Evolutionary conservation across 1,140 invertebrate species (phyloP), one percentile per base, ranked within the genome.

Genomic region (Colletes gigas): DNA sequence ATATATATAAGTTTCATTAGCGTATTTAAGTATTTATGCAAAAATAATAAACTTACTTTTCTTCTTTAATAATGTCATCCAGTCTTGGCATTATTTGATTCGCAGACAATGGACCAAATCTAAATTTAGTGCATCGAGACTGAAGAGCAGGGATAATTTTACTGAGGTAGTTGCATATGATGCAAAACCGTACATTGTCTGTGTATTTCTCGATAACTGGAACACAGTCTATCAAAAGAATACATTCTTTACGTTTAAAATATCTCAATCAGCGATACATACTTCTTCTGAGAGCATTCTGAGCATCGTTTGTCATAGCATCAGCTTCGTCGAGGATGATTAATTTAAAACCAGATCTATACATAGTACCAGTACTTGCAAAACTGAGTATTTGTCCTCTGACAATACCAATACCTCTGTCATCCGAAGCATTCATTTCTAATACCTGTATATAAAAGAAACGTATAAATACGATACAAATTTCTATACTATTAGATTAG

Each of bases 281-380:
- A 98, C 98, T 98, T 96, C 99, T 96, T 87, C 99, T 95, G 3
- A 99, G 94, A 50, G 99, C 99, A 96, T 99, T 99, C 93, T 99
- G 99, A 5, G 99, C 99, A 96, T 99, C 99, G 91, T 98, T 98
- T 4, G 99, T 99, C 99, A 99, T 99, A 3, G 99, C 98, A 95
- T 99, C 99, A 12, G 99, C 99, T 95, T 99, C 99, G 95, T 99
- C 99, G 14, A 99, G 93, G 86, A 99, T 99, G 62, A 99, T 98
- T 15, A 99, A 94, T 93, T 99, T 99, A 84, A 98, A 98, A 5
- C 97, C 97, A 72, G 96, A 96, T 93, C 96, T 98, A 90, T 99
- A 99, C 88, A 99, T 98, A 10, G 98, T 98, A 90, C 97, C 96
- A n/a, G 98, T 99, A 81, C 98, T 98, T 1, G 99, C 99, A 96